A percentile compares a stretch with the other conserved stretches of the same genome.
These are phyloP conservation scores for Periparus ater DNA, from an alignment of 2,797 vertebrate genomes.

Conservation along the genomic window DNA sequence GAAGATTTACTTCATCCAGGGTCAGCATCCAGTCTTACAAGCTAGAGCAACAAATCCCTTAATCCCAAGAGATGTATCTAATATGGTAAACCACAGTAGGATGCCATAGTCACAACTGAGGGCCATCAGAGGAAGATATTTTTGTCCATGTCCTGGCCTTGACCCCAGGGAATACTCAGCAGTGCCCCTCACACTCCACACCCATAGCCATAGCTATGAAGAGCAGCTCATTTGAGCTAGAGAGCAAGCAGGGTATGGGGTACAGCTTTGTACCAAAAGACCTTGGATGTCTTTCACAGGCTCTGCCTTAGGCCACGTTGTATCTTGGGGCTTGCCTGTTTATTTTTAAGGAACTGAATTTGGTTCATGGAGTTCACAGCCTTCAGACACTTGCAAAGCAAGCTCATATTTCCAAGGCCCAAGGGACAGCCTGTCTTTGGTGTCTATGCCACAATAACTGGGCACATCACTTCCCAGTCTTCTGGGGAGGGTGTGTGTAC, in stretches of 20 bases:
- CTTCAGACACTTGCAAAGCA: neutral
- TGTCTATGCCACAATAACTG: neutral
- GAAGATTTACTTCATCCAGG: neutral
- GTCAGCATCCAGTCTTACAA: neutral
- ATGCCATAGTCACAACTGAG: neutral
- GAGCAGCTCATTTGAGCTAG: neutral
- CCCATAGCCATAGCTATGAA: neutral
- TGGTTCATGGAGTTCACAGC: neutral
- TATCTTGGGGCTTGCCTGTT: neutral
- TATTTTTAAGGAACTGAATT: neutral
- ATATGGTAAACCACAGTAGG: neutral
- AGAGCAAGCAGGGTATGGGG: accelerated
- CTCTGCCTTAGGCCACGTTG: neutral
- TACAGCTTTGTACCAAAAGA: neutral
- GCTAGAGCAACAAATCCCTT: neutral
- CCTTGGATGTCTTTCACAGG: neutral
- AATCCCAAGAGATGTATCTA: neutral
- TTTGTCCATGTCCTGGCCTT: neutral
- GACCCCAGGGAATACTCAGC: neutral
- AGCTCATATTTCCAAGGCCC: neutral
- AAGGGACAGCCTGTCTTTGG: neutral
- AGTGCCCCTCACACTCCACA: neutral
- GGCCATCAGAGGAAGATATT: neutral
- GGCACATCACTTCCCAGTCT: neutral
- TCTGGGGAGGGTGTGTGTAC: neutral